Evolutionary conservation across 2,797 vertebrate species (phyloP).

Genomic region (Strix occidentalis): DNA sequence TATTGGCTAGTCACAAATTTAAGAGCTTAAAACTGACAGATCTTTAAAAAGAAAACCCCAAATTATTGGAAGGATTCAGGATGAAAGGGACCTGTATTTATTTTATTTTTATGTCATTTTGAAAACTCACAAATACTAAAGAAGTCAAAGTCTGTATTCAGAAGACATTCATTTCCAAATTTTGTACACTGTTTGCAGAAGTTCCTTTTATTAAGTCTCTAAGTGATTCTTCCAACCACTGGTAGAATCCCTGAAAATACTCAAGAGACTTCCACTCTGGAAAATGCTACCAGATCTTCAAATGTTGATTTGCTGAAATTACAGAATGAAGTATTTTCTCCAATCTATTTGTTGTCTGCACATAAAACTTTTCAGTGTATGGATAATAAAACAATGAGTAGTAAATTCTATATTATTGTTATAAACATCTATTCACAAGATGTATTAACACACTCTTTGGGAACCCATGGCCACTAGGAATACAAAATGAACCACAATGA

Average conservation of each 20-base stretch:
- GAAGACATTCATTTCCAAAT: conserved; percentile 59
- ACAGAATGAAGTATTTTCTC: conserved; percentile 11
- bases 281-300: conserved; percentile 31
- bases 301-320: conserved; percentile 27
- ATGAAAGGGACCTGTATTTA: conserved; percentile 2
- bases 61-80: background rate
- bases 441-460: background rate
- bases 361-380: background rate
- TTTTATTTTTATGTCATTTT: conserved; percentile 57
- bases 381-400: conserved; percentile 26
- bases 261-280: conserved; percentile 18
- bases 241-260: conserved; percentile 56
- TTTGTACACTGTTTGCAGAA: conserved; percentile 56
- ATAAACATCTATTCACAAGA: conserved; percentile 49
- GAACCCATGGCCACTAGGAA: background rate
- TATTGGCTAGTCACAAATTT: conserved; percentile 49
- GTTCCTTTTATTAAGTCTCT: conserved; percentile 11
- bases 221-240: conserved; percentile 57
- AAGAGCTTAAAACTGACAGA: conserved; percentile 31
- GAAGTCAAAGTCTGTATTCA: conserved; percentile 44
- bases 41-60: background rate
- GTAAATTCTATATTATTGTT: conserved; percentile 46
- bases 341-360: background rate
- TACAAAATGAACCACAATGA: background rate
- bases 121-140: conserved; percentile 50